Evolutionary conservation across 2,888 invertebrate genomes (phyloP), one percentile per base, ranked within the genome.

Genomic region (Drosophila lacicola): DNA sequence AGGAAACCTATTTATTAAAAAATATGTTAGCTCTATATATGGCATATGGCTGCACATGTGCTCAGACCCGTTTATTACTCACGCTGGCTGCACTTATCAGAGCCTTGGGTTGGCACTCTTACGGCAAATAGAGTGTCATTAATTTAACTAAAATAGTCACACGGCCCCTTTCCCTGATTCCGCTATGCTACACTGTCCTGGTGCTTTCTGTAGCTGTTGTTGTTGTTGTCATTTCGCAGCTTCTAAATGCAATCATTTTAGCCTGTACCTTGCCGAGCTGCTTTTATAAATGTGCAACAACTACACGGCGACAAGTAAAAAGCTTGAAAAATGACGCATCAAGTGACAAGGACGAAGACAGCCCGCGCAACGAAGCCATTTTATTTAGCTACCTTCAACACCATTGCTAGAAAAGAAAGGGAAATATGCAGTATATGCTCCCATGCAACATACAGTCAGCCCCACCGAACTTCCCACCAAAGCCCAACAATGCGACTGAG

Each of bases 111-210:
- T 68, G 71, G 21, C 77, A 80, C 81, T 81, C 56, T 69, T 73
- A 73, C 54, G 70, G 74, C 71, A 87, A 83, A 83, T 83, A 84
- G 82, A 78, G 82, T 82, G 68, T 84, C 82, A 83, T 83, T 83
- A 83, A 83, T 87, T 82, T 74, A 82, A 87, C 82, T 87, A 84
- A 83, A 83, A 84, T 87, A 84, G 87, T 82, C 85, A 70, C 66
- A 50, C 10, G 55, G 67, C 56, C 4, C n/a, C 42, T 25, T n/a
- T 14, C 3, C 25, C 10, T 17, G 2, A 33, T 57, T 37, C 29
- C 14, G 19, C 11, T 17, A 13, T 45, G 33, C 19, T 14, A n/a
- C 21, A 4, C 14, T 25, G n/a, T 57, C 58, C 57, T 66, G 53
- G 61, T 37, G 11, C 11, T 51, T 13, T 39, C 39, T 64, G 39